These are phyloP conservation scores for Sparus aurata DNA, from an alignment of 2,797 vertebrate genomes.

Conservation along the genomic window DNA sequence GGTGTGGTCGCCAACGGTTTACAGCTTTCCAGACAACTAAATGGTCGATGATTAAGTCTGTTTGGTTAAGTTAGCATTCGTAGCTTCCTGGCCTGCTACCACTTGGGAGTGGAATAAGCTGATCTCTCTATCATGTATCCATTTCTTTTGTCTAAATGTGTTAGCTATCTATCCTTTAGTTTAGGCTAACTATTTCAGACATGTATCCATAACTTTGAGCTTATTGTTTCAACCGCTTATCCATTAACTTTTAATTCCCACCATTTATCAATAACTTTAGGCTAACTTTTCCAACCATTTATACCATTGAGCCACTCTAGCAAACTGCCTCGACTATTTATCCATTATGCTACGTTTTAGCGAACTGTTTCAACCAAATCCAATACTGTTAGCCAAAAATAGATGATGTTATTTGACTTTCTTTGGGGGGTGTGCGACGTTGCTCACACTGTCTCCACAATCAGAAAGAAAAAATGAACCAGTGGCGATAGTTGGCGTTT, in stretches of 20 bases:
- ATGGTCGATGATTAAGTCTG: not conserved
- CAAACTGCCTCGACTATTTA: no score
- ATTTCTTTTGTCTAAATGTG: not conserved
- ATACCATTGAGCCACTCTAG: no score
- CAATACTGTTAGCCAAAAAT: not conserved
- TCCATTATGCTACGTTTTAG: no score
- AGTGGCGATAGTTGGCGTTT: not conserved
- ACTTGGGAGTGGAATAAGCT: not conserved
- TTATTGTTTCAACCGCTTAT: not conserved
- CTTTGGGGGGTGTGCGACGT: not conserved
- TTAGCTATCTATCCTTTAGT: not conserved
- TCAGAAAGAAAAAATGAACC: no score
- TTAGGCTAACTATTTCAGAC: not conserved
- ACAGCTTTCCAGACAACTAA: not conserved
- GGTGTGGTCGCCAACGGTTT: not conserved
- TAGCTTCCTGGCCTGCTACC: no score
- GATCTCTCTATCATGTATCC: not conserved
- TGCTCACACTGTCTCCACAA: no score
- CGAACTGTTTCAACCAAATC: not conserved
- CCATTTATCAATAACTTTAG: not conserved
- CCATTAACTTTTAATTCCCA: not conserved
- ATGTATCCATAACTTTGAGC: not conserved
- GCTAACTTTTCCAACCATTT: not conserved
- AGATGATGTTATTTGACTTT: not conserved
- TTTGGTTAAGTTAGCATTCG: not conserved